Conservation (phyloP, 2,888 invertebrate genomes). For the Liposcelis brunnea region DNA sequence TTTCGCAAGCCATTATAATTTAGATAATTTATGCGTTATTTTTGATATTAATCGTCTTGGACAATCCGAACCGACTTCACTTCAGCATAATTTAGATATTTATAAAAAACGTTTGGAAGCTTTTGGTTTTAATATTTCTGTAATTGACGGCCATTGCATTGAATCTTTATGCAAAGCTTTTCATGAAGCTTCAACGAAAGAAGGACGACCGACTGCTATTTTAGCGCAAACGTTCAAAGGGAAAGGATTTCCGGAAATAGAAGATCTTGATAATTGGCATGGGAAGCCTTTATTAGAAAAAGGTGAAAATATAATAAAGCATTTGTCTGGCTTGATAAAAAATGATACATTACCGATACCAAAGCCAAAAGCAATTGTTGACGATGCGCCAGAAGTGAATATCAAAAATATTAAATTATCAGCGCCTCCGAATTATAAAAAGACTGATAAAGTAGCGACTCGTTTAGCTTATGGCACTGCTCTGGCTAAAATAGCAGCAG, state of each 20-base stretch:
- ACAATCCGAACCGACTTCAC: conserved; percentile 87
- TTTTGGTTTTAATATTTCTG: conserved; percentile 78
- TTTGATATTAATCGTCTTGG: conserved; percentile 96
- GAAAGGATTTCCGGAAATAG: too few species aligned
- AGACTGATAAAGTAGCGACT: conserved; percentile 69
- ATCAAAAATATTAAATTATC: conserved; percentile 50
- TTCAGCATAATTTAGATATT: conserved; percentile 62
- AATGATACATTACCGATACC: too few species aligned
- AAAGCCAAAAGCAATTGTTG: too few species aligned
- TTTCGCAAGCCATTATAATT: too few species aligned
- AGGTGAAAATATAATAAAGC: conserved; percentile 52
- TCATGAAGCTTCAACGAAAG: conserved; percentile 53
- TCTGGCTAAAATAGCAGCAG: conserved; percentile 65
- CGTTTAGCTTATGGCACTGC: conserved; percentile 89
- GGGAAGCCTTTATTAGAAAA: conserved; percentile 87
- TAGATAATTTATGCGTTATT: too few species aligned
- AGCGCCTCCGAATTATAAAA: conserved; percentile 65
- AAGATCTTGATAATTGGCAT: conserved; percentile 97
- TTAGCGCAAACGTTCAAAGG: conserved; percentile 93
- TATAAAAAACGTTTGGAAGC: conserved; percentile 72
- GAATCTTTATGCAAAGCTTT: conserved; percentile 80
- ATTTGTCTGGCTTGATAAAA: too few species aligned
- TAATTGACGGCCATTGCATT: conserved; percentile 94
- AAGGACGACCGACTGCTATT: conserved; percentile 82
- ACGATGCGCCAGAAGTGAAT: too few species aligned